Evolutionary conservation across 1,140 invertebrate genomes (phyloP), one percentile per base, ranked within the genome.

Genomic region (Galendromus occidentalis): DNA sequence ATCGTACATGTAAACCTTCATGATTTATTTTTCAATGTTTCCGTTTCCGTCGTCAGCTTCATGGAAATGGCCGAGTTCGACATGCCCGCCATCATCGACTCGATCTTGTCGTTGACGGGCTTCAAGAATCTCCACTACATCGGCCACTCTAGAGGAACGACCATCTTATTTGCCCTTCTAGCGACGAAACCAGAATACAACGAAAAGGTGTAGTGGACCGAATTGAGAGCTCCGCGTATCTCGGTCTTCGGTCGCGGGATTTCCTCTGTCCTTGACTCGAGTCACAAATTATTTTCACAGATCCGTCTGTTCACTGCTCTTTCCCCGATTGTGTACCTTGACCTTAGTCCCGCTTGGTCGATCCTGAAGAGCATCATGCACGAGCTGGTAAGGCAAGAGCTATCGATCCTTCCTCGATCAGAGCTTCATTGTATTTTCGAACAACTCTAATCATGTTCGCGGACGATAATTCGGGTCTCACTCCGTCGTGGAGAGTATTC

Each of bases 121-220:
- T 73, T 79, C 66, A 69, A 76, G 20, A 75, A 81, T 66, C 70
- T 90, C 0, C 80, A 80, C 69, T 84, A 83, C 67, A 73, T 84
- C 14, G 83, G 85, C 0, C 82, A 86, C 73, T 84, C 82, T 0
- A 78, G 82, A 74, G 86, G 67, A 81, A 86, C 76, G 78, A 82
- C 59, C 79, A 78, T 66, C 59, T 81, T 82, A 69, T 83, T 82
- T 69, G 79, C 80, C 12, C 80, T 86, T 79, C 73, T 79, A 14
- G 82, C 81, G 17, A 78, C 77, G 29, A 74, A 76, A 17, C 83
- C 83, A 0, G 78, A 83, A 64, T 86, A 85, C 69, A 82, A 83
- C 68, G 70, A 79, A 14, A 84, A 84, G 74, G 80, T 85, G 28
- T 7, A 14, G 4, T 14, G 45, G 28, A 39, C 4, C 33, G 33